A percentile compares a stretch with the other conserved stretches of the same genome.
Evolutionary conservation across 2,113 vertebrate genomes (phyloP).

Genomic region (Helogale parvula): DNA sequence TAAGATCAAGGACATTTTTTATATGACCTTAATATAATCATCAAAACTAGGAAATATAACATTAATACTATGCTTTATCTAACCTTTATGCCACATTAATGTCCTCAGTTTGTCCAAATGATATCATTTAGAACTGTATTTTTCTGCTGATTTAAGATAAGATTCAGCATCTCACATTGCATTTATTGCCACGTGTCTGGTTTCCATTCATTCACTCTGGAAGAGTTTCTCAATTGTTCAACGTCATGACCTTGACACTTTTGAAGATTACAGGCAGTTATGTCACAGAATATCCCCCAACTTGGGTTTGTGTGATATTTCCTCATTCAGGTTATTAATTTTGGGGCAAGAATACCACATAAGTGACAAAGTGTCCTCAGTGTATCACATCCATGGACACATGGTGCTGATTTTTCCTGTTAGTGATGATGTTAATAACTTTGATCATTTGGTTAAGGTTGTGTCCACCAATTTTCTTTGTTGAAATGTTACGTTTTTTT

Average conservation of each 20-base stretch:
- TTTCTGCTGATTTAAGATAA: not conserved
- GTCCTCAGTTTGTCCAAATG: not conserved
- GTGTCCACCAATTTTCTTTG: not conserved
- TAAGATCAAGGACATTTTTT: not conserved
- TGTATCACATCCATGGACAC: not conserved
- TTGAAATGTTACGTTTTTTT: not conserved
- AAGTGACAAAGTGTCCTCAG: not conserved
- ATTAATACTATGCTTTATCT: not conserved
- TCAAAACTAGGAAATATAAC: not conserved
- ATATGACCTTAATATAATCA: not conserved
- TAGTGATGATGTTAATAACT: not conserved
- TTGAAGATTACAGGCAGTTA: not conserved
- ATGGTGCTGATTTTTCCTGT: not conserved
- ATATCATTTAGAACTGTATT: not conserved
- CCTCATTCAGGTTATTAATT: not conserved
- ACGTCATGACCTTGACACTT: not conserved
- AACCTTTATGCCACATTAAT: not conserved
- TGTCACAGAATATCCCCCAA: not conserved
- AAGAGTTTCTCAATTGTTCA: not conserved
- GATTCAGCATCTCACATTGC: not conserved
- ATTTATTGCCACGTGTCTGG: not conserved
- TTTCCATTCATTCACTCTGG: not conserved
- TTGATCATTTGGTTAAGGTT: not conserved
- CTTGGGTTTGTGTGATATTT: not conserved
- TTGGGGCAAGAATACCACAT: not conserved